A percentile compares a stretch with the other conserved stretches of the same genome.
These are phyloP conservation scores for Ivindomyrus marchei DNA, from an alignment of 2,113 vertebrate species.

Conservation along the genomic window DNA sequence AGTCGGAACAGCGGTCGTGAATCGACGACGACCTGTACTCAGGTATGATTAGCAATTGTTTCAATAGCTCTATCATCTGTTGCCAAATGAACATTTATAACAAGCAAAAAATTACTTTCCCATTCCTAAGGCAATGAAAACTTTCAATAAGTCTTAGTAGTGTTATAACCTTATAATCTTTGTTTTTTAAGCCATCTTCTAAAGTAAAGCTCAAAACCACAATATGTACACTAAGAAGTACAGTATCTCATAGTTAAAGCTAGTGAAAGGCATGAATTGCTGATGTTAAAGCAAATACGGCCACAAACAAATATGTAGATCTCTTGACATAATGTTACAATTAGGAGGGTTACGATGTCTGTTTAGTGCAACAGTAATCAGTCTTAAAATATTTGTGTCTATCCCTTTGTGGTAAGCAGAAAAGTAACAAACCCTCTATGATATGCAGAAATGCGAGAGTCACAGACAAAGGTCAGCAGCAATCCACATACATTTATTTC, in stretches of 20 bases:
- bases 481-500: background rate
- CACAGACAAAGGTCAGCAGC: background rate
- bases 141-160: background rate
- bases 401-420: background rate
- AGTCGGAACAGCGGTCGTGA: background rate
- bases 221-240: background rate
- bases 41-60: background rate
- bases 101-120: background rate
- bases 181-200: background rate
- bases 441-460: background rate
- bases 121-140: background rate
- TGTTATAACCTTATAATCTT: background rate
- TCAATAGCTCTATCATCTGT: background rate
- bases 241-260: background rate
- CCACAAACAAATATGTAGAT: background rate
- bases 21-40: background rate
- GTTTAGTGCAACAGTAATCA: background rate
- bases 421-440: background rate
- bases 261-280: background rate
- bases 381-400: background rate
- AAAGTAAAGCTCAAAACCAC: background rate
- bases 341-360: background rate
- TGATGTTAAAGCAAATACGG: background rate
- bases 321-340: background rate
- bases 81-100: background rate